Base-by-base conservation (phyloP, 2,797 vertebrate genomes). In the Acanthurus lineatus region DNA sequence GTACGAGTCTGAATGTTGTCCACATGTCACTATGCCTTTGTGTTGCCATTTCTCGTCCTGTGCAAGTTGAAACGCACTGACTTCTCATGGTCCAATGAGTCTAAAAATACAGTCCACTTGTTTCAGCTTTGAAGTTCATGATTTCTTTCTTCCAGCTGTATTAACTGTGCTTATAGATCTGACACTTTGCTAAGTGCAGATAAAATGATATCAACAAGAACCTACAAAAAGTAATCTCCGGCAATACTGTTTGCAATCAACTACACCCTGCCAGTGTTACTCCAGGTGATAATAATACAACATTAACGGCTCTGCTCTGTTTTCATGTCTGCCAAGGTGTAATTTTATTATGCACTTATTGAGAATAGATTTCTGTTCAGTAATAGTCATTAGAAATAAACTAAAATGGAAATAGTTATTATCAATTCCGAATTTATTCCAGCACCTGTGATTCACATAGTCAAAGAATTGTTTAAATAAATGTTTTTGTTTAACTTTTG, bases 1-100 rank as follows among this genome's bases (percentile, higher is more conserved):
- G 82, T 47, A 66, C 81, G 71, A 73, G 78, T 78, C 76, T 83
- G 54, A 48, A 64, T 78, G 76, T 38, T 68, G 79, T 82, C 83
- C 69, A 17, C 78, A 73, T 0, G 77, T 82, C 89, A 83, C 73
- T 25, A 17, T 22, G 74, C 65, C 53, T 91, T 88, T 83, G 49
- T 38, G 28, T 88, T 86, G 69, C 78, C 83, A 85, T 88, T 90
- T 88, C 58, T 73, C n/a, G 25, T 77, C 47, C 65, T 16, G 60
- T n/a, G 42, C 75, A 65, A 60, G 76, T 62, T 77, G 58, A 81
- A 81, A 83, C 0, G 2, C 58, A 17, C 32, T 25, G 71, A 86
- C 67, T 79, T 73, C 8, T 60, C 58, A 28, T 17, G 66, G 59
- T 66, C 65, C 61, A 64, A 0, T 9, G 51, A 49, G 22, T 77